A percentile compares a stretch with the other conserved stretches of the same genome.
These are phyloP conservation scores for Trachymyrmex septentrionalis DNA, from an alignment of 1,140 invertebrate genomes.

Conservation along the genomic window DNA sequence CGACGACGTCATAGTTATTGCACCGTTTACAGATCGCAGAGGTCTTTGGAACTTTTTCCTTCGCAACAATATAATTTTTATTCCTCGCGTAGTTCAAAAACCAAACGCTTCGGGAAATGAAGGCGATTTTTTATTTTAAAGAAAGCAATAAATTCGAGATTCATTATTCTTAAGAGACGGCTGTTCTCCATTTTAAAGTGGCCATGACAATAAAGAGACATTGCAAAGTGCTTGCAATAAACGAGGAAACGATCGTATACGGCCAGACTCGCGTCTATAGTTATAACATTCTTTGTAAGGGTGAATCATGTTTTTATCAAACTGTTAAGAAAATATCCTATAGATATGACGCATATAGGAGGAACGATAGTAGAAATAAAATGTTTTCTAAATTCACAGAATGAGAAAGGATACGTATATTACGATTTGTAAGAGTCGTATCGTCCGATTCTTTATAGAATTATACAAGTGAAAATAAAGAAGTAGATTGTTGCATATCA, in stretches of 20 bases:
- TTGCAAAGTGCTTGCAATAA: not conserved
- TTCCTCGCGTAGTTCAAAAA: not conserved
- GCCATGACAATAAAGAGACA: not conserved
- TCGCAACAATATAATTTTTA: not conserved
- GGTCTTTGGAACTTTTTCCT: not conserved
- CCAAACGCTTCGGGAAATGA: not conserved
- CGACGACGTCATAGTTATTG: slow-evolving; percentile 10
- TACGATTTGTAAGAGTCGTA: not conserved
- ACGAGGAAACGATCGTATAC: not conserved
- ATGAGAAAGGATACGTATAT: not conserved
- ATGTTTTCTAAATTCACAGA: not conserved
- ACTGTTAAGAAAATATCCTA: not conserved
- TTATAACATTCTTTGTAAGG: not conserved
- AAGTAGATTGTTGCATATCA: not conserved
- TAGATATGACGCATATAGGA: not conserved
- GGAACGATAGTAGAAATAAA: not conserved
- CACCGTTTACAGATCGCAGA: not conserved
- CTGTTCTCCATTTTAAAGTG: not conserved
- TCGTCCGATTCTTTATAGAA: not conserved
- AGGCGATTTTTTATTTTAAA: not conserved
- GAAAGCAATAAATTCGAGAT: not conserved
- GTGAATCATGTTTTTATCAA: not conserved
- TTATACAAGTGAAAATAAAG: too few species aligned
- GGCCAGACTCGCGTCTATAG: not conserved
- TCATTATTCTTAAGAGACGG: not conserved